Base-by-base conservation (phyloP, 2,888 invertebrate species). In the Ligdia adustata region DNA sequence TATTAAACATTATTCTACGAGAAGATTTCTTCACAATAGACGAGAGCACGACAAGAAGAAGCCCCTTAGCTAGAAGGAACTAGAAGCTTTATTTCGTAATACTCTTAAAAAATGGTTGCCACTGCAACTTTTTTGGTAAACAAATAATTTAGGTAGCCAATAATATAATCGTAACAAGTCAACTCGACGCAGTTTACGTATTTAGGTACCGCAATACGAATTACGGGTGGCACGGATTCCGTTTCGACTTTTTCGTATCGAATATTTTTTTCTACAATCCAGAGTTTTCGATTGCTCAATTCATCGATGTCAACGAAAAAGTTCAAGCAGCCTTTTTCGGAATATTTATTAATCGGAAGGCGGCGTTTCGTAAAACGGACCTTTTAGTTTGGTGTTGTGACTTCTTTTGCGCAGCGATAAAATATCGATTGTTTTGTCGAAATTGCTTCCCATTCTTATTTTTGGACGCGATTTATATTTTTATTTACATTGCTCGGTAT, bases 271-370 rank as follows among this genome's bases (percentile, higher is more conserved):
- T 47, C 40, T 45, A 50, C 47, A 50, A 48, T 58, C 53, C 39
- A 53, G 46, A 44, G 39, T 42, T 32, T 33, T 28, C 52, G 51
- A 62, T 57, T 57, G 56, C 57, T 57, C 58, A 58, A 62, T 62
- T 57, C 55, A 62, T 60, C 47, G 58, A 49, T 41, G 55, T 62
- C 61, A 52, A 53, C 55, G 54, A 48, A 54, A 61, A 61, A 57
- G 50, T 58, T 57, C 38, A 57, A 57, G 50, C 41, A 52, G 34
- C 62, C 62, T 55, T 62, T 57, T 62, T 51, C 44, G 60, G 62
- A 55, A 51, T 58, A 57, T 62, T 60, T 62, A 62, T 62, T 58
- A 57, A 60, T 51, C 57, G 52, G 50, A 52, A 45, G 55, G 62
- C 57, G 58, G 58, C 51, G 48, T 51, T 51, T 55, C 48, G 51